Evolutionary conservation across 2,888 invertebrate species (phyloP).

Genomic region (Rambutsinella grinnellia): DNA sequence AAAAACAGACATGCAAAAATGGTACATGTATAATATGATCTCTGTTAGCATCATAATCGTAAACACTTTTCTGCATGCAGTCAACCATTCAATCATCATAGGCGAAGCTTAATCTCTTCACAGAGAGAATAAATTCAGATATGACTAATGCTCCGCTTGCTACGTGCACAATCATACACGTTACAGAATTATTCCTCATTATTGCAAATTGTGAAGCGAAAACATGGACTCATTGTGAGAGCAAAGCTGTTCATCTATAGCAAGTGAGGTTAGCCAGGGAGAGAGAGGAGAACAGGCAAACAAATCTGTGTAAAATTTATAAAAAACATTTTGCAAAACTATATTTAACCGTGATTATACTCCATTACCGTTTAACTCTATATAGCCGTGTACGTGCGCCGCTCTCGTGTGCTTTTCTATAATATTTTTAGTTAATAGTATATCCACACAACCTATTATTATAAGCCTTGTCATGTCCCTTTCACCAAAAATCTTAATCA

Average conservation of each 20-base stretch:
- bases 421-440: no score
- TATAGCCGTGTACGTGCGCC: neutral
- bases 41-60: neutral
- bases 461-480: conserved; percentile 15
- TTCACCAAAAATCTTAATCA: conserved; percentile 45
- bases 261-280: no score
- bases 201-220: neutral
- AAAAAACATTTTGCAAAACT: neutral
- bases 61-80: neutral
- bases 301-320: no score
- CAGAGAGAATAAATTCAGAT: no score
- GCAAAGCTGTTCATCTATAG: no score
- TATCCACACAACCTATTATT: neutral
- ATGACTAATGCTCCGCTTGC: neutral
- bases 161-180: neutral
- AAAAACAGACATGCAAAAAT: neutral
- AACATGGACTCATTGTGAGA: neutral
- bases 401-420: no score
- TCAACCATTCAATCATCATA: neutral
- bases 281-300: no score
- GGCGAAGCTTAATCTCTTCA: no score
- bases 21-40: neutral
- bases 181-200: neutral
- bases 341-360: neutral
- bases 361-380: neutral